These are phyloP conservation scores for Squalus acanthias DNA, from an alignment of 2,797 vertebrate species.

Conservation along the genomic window DNA sequence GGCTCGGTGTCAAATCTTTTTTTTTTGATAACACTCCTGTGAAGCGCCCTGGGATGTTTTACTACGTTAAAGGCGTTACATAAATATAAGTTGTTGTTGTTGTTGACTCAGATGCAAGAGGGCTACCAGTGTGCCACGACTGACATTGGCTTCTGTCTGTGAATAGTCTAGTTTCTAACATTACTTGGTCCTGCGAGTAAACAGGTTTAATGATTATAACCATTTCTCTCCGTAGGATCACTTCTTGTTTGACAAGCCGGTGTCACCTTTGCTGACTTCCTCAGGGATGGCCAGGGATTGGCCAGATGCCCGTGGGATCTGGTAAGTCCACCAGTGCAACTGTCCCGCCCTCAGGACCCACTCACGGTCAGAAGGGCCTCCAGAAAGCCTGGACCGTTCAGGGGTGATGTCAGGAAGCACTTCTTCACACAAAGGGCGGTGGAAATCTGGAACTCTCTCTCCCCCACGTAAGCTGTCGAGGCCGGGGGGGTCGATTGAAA, in stretches of 20 bases:
- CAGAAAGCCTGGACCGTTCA: background rate
- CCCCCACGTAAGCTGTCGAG: background rate
- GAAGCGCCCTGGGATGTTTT: too few species aligned
- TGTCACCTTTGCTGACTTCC: conserved; percentile 86
- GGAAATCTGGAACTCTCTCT: background rate
- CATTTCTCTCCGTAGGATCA: conserved; percentile 68
- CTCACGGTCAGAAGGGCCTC: background rate
- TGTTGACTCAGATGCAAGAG: background rate
- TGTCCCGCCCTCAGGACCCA: background rate
- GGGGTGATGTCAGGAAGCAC: too few species aligned
- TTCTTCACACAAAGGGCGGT: too few species aligned
- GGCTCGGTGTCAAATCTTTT: too few species aligned
- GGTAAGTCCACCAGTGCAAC: conserved; percentile 61
- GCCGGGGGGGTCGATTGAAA: background rate
- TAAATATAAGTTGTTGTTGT: too few species aligned
- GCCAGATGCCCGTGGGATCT: conserved; percentile 92
- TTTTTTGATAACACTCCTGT: too few species aligned
- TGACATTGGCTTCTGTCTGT: background rate
- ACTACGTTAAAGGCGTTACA: too few species aligned
- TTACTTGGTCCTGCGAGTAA: background rate
- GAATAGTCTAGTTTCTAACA: background rate
- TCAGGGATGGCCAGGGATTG: conserved; percentile 96
- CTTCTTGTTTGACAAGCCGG: conserved; percentile 93
- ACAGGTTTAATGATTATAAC: background rate
- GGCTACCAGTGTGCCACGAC: background rate